Base-by-base conservation (phyloP, 2,113 vertebrate species). In the Prionailurus viverrinus region DNA sequence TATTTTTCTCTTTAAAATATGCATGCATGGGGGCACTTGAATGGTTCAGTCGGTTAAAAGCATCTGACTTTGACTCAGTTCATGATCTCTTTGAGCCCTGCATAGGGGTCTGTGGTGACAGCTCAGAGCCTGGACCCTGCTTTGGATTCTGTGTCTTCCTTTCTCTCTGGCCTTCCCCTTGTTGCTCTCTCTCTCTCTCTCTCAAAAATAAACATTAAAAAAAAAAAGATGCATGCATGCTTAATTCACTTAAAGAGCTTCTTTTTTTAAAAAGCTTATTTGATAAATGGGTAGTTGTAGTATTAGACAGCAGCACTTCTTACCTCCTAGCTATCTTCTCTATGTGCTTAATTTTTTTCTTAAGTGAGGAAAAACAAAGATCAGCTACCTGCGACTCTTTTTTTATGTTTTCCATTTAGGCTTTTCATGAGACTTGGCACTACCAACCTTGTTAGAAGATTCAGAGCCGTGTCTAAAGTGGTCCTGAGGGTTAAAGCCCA, bases 221-320 rank as follows among this genome's bases (percentile, higher is more conserved):
- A 23, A 23, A 39, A 61, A 61, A 69, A 78, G 41, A 21, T 66
- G 21, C 4, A 51, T 58, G 11, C 7, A n/a, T 79, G 19, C 12
- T 93, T 84, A 84, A 82, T 89, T 97, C 11, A 93, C 14, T 36
- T 82, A 29, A 55, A 2, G 36, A 19, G 23, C 91, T 66, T 74
- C 12, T 78, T 74, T 90, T 90, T 61, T 31, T 31, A 33, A 74
- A 83, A 79, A 80, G 51, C 13, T 66, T 66, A 36, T 39, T 68
- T 71, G 27, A 88, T 29, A 81, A 84, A 82, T 8, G 29, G 5
- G 19, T 65, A 69, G 82, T 58, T 39, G 0, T 61, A 90, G 21
- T 55, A 82, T 18, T 29, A 83, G 45, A 51, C 65, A 74, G 16
- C 25, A 86, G 21, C 18, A 81, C 29, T 68, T 95, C n/a, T 61